Evolutionary conservation across 2,113 vertebrate genomes (phyloP).

Genomic region (Seriola dumerili): DNA sequence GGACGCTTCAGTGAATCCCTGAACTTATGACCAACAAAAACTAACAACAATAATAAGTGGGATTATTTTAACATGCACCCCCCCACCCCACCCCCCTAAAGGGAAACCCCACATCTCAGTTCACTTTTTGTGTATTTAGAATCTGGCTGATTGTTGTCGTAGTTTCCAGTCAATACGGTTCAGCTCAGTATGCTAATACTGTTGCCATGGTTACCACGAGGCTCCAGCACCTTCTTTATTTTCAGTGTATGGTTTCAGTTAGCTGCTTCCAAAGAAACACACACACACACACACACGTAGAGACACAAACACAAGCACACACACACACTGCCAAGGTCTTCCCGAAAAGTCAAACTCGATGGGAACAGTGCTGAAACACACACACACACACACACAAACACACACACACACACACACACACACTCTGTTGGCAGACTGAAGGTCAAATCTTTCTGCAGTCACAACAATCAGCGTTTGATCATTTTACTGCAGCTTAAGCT

Average conservation of each 20-base stretch:
- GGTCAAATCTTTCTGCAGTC: constrained; percentile 15
- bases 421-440: constrained; percentile 4
- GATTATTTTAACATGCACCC: no score
- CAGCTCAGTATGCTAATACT: constrained; percentile 22
- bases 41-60: no score
- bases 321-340: constrained; percentile 37
- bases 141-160: constrained; percentile 8
- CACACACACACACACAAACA: constrained; percentile 17
- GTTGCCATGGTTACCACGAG: constrained; percentile 38
- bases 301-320: neutral
- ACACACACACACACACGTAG: constrained; percentile 1
- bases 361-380: constrained; percentile 1
- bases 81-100: no score
- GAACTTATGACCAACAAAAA: neutral
- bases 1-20: no score
- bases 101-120: neutral
- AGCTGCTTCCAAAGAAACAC: constrained; percentile 21
- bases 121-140: neutral
- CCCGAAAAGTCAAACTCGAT: constrained; percentile 39
- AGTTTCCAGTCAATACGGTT: constrained; percentile 2
- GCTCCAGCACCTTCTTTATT: constrained; percentile 20
- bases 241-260: constrained; percentile 16
- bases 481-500: constrained; percentile 26
- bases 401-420: constrained; percentile 1
- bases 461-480: constrained; percentile 43